A percentile compares a stretch with the other conserved stretches of the same genome.
These are phyloP conservation scores for Alloplasta piceator DNA, from an alignment of 2,888 invertebrate species.

Conservation along the genomic window DNA sequence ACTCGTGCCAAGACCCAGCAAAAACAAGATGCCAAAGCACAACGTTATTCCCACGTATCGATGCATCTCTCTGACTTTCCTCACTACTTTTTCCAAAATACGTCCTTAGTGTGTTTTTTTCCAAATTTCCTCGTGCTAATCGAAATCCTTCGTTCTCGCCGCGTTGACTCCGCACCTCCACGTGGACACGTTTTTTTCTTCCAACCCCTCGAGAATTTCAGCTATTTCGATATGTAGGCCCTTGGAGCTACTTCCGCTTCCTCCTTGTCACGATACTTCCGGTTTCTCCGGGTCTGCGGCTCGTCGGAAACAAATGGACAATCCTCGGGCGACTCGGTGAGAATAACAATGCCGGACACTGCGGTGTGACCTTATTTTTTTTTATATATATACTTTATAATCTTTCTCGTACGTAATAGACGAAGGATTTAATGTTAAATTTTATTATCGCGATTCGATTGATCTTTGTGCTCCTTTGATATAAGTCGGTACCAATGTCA, in stretches of 20 bases:
- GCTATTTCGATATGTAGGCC: too few species aligned
- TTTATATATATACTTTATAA: too few species aligned
- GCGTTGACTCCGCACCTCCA: conserved; percentile 8
- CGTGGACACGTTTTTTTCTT: neutral
- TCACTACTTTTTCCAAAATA: neutral
- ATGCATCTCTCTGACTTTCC: conserved; percentile 52
- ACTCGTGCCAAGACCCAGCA: conserved; percentile 84
- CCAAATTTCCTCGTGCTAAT: conserved; percentile 18
- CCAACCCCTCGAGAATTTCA: too few species aligned
- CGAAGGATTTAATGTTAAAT: conserved; percentile 46
- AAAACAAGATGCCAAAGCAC: conserved; percentile 77
- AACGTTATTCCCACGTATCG: conserved; percentile 65
- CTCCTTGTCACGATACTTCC: too few species aligned
- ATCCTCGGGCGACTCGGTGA: too few species aligned
- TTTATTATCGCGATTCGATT: conserved; percentile 52
- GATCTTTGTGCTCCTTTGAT: conserved; percentile 55
- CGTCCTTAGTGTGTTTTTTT: neutral
- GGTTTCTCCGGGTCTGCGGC: too few species aligned
- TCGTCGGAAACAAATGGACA: too few species aligned
- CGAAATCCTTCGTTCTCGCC: neutral
- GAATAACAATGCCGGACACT: too few species aligned
- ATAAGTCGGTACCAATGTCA: conserved; percentile 24
- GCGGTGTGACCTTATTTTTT: too few species aligned
- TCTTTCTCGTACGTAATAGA: neutral
- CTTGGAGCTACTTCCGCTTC: too few species aligned